Conservation (phyloP, 2,888 invertebrate species). For the Pyrrhosoma nymphula region DNA sequence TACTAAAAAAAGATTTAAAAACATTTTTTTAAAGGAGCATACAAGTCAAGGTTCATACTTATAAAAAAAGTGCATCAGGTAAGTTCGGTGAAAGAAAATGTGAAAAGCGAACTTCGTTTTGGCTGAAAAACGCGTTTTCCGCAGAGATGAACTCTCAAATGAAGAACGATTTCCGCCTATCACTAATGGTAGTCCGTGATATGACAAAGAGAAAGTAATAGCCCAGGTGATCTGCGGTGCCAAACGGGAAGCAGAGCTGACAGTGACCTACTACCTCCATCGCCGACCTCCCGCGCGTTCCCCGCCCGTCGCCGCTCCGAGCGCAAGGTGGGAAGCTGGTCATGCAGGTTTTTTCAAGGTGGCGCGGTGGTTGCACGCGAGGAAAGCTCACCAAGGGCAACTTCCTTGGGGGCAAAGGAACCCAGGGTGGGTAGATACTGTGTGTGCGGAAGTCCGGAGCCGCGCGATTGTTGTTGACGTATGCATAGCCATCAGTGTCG, state of each 20-base stretch:
- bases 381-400: neutral
- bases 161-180: too few species aligned
- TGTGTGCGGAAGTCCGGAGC: neutral
- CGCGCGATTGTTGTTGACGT: neutral
- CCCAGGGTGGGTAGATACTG: neutral
- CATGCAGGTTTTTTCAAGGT: constrained; percentile 52
- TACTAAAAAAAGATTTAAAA: too few species aligned
- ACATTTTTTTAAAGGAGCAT: too few species aligned
- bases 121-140: too few species aligned
- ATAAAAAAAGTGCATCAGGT: too few species aligned
- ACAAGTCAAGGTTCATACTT: too few species aligned
- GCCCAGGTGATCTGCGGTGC: neutral
- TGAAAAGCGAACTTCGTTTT: too few species aligned
- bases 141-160: too few species aligned
- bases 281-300: neutral
- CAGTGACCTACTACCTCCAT: neutral
- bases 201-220: neutral
- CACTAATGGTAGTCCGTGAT: too few species aligned
- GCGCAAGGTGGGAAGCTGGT: neutral
- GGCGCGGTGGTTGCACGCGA: neutral
- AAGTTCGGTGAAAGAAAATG: too few species aligned
- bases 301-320: neutral
- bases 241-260: neutral
- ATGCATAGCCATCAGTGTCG: neutral
- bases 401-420: neutral